Evolutionary conservation across 2,888 invertebrate species (phyloP), one percentile per base, ranked within the genome.

Genomic region (Tenthredo livida): DNA sequence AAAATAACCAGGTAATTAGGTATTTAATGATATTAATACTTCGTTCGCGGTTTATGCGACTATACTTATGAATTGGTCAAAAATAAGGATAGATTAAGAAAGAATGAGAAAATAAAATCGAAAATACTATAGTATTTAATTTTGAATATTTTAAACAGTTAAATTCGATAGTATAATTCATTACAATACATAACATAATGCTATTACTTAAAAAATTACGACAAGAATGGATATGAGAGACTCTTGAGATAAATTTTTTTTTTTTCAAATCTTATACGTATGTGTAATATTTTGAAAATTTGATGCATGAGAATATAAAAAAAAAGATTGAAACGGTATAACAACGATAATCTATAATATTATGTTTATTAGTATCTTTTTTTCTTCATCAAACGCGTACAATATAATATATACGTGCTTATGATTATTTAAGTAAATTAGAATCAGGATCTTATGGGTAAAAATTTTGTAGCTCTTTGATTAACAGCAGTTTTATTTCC

Each of bases 381-480:
- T 37, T 43, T 12, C 0, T 37, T 73, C 72, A 37, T 10, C 33
- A 61, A 21, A 10, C 43, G 10, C 43, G 43, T 33, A 33, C 2
- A 33, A 2, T 2, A 33, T 10, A 43, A n/a, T n/a, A n/a, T n/a
- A n/a, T n/a, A n/a, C 43, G 43, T 9, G 43, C 12, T 43, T 43
- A 10, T 10, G 43, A 43, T 43, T 43, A 43, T 43, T 43, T 10
- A 10, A 43, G 12, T 43, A 12, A 43, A 43, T 50, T 6, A n/a
- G 7, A 7, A 7, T 54, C 54, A 54, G n/a, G 1, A 80, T 80
- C 80, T 50, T n/a, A 94, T 90, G 0, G 95, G 94, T 84, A 95
- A 91, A 91, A 95, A 96, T 88, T 94, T 94, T 84, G 95, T 94
- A 2, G 95, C 95, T 89, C 95, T 95, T 89, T 96, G 95, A 37